Conservation (phyloP, 1,140 invertebrate species). For the Helicoverpa armigera region DNA sequence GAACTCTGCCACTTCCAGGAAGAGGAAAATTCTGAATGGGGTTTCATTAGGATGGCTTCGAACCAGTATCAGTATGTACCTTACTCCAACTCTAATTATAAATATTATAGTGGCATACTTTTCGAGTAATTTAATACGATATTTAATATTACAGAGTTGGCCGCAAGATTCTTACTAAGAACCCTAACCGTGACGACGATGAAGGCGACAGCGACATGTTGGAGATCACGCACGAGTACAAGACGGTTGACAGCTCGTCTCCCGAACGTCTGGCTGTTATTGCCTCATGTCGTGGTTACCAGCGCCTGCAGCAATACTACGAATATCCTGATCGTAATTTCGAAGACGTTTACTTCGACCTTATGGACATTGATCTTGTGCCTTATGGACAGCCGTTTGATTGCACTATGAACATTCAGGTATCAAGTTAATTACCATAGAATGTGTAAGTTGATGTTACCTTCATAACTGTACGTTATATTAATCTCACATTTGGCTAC, state of each 20-base stretch:
- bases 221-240: slow-evolving; percentile 91
- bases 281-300: slow-evolving; percentile 88
- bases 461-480: not conserved
- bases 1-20: slow-evolving; percentile 91
- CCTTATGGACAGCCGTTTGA: slow-evolving; percentile 90
- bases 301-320: slow-evolving; percentile 88
- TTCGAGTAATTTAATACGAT: not conserved
- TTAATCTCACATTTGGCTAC: slow-evolving; percentile 21
- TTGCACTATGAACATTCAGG: slow-evolving; percentile 89
- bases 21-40: slow-evolving; percentile 89
- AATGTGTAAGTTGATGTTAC: not conserved
- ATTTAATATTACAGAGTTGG: slow-evolving; percentile 87
- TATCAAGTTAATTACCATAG: slow-evolving; percentile 60
- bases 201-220: slow-evolving; percentile 89
- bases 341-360: slow-evolving; percentile 90
- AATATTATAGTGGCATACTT: too few species aligned
- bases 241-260: slow-evolving; percentile 89
- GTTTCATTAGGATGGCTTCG: slow-evolving; percentile 88
- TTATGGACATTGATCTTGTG: slow-evolving; percentile 90
- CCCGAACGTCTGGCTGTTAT: slow-evolving; percentile 89
- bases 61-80: slow-evolving; percentile 89
- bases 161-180: slow-evolving; percentile 91
- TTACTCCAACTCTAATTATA: too few species aligned
- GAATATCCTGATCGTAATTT: slow-evolving; percentile 86
- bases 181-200: slow-evolving; percentile 88